Percentiles rank a stretch among this genome's conserved stretches.
Evolutionary conservation across 2,797 vertebrate species (phyloP).

Genomic region (Pristis pectinata): DNA sequence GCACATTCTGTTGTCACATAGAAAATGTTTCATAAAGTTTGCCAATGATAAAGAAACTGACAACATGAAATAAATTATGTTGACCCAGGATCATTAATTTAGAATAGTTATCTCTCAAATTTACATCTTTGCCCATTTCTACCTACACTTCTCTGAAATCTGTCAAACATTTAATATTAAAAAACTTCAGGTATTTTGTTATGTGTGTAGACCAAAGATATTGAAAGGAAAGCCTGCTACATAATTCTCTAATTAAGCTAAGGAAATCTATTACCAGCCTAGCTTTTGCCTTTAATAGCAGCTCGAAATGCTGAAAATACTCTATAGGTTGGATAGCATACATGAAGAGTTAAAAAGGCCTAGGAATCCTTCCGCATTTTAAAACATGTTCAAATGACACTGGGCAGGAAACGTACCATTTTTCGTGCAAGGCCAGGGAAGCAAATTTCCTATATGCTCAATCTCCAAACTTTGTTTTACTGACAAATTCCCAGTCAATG

Average conservation of each 20-base stretch:
- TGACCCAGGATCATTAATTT: neutral
- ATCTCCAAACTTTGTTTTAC: no score
- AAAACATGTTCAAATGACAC: no score
- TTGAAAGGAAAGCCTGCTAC: neutral
- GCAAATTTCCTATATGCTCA: no score
- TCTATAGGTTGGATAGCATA: no score
- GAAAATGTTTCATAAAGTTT: neutral
- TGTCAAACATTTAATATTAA: neutral
- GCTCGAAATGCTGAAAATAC: no score
- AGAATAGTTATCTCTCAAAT: neutral
- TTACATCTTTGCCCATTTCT: neutral
- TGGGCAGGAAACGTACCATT: no score
- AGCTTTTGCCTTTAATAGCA: neutral
- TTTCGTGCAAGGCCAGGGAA: no score
- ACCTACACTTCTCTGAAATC: neutral
- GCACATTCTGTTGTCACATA: neutral
- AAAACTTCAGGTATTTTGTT: no score
- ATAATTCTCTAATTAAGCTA: neutral
- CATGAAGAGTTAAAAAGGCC: no score
- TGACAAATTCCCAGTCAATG: no score
- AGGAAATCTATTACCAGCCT: neutral
- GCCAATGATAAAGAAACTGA: neutral
- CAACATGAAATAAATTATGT: neutral
- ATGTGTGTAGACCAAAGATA: neutral
- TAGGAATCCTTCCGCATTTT: no score